Evolutionary conservation across 2,113 vertebrate genomes (phyloP).

Genomic region (Malurus alboscapulatus): DNA sequence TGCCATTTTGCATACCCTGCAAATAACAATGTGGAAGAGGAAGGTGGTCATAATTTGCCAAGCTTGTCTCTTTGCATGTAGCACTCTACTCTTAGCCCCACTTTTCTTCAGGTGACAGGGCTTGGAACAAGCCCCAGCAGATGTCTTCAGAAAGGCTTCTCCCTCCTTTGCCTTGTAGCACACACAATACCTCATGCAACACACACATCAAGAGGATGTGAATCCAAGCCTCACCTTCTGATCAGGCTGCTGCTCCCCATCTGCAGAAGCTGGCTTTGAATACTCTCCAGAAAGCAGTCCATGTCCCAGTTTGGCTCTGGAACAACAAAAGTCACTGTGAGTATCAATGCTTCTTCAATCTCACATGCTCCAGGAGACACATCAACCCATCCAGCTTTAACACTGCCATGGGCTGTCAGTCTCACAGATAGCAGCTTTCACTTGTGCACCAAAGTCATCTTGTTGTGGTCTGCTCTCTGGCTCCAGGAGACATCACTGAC

Average conservation of each 20-base stretch:
- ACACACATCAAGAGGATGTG: fast-evolving
- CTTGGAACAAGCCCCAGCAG: not conserved
- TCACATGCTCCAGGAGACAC: not conserved
- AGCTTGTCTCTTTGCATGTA: not conserved
- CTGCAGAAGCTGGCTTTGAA: slow-evolving; percentile 86
- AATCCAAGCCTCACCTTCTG: slow-evolving; percentile 78
- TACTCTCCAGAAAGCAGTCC: slow-evolving; percentile 95
- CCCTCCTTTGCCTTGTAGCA: not conserved
- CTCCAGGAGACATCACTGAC: not conserved
- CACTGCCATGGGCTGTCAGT: not conserved
- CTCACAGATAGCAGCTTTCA: not conserved
- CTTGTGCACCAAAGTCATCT: not conserved
- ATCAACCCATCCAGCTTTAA: not conserved
- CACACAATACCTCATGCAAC: not conserved
- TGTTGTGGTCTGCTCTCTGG: not conserved
- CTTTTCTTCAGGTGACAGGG: not conserved
- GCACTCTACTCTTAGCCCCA: not conserved
- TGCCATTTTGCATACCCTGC: slow-evolving; percentile 92
- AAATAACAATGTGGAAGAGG: not conserved
- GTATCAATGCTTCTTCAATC: not conserved
- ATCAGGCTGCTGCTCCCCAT: slow-evolving; percentile 83
- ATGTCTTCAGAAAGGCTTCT: not conserved
- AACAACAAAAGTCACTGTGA: not conserved
- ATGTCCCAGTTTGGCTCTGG: slow-evolving; percentile 93
- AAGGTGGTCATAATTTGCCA: not conserved